Base-by-base conservation (phyloP, 2,888 invertebrate species). In the Griposia aprilina region DNA sequence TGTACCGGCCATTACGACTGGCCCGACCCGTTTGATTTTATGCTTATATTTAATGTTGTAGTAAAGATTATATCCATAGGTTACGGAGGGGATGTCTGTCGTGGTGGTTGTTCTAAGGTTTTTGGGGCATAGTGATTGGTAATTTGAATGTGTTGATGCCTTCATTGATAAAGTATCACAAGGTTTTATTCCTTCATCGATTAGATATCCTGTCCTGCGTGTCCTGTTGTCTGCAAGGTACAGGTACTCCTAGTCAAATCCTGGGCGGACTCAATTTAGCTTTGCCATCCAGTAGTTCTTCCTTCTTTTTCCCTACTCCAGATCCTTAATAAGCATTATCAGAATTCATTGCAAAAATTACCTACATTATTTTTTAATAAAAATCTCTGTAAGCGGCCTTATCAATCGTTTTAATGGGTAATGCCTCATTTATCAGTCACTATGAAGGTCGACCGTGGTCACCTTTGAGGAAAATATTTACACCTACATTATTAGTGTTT, bases 401-500 rank as follows among this genome's bases (percentile, higher is more conserved):
- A 83, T 80, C 80, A 80, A 77, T 73, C 45, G 55, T 69, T 76
- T 60, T 72, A 68, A 76, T 74, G 62, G 59, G n/a, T 66, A 70
- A 74, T 62, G 59, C 52, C 62, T 63, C 52, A 81, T 79, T 82
- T 88, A 91, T 91, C 89, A 88, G 90, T 87, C 88, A 87, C 52
- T 52, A 8, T 55, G 81, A 85, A 91, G 90, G 91, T 90, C 84
- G 71, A 59, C 55, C 59, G 77, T 83, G 84, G 84, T 88, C 89
- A 86, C 80, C 63, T 74, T 83, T 69, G 74, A 90, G 91, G 89
- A 85, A 87, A 91, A 89, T 89, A 85, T 87, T 86, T 83, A 48
- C 69, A 45, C 30, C 59, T 17, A 45, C 59, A 23, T 59, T 76
- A 76, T 81, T 77, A 70, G 72, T 75, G 50, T 65, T 78, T 71